Evolutionary conservation across 2,113 vertebrate species (phyloP), one percentile per base, ranked within the genome.

Genomic region (Piprites chloris): DNA sequence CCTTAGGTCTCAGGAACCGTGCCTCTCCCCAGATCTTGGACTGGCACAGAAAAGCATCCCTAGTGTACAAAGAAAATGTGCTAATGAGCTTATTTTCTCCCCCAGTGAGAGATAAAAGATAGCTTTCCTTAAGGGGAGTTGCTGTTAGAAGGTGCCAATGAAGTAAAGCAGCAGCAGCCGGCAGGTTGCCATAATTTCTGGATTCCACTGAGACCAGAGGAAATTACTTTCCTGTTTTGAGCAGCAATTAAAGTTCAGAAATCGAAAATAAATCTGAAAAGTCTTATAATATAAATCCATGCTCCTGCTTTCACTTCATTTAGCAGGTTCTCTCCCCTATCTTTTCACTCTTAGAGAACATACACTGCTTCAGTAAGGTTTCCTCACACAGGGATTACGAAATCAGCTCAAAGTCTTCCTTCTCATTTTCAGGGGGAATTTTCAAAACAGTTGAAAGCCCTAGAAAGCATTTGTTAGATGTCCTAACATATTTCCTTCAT

Each of bases 81-180:
- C 52, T 96, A 97, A 96, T 96, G 89, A 97, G 91, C 32, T 94
- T 94, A 79, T 94, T 94, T 96, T 50, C 44, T 72, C 41, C 15
- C 24, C 32, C 9, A 4, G 59, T 55, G 55, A 42, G 59, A 96
- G 92, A 94, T 86, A 58, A 97, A 97, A 97, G 72, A 77, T 7
- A n/a, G 37, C 55, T 92, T 92, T 90, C 30, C 49, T 88, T 85
- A 92, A 96, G 74, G 59, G 67, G 69, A 94, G 65, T 41, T 78
- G 68, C 71, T 90, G 30, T 87, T 91, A 93, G 89, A 72, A 83
- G 81, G 82, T 94, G 17, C 33, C n/a, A 19, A 11, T 87, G 82
- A 93, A 90, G 47, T 63, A 91, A 92, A 82, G 39, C 41, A 87
- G 33, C 23, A 80, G 62, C n/a, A 84, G 35, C 71, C 61, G 61